Evolutionary conservation across 2,797 vertebrate genomes (phyloP).

Genomic region (Naso thynnoides): DNA sequence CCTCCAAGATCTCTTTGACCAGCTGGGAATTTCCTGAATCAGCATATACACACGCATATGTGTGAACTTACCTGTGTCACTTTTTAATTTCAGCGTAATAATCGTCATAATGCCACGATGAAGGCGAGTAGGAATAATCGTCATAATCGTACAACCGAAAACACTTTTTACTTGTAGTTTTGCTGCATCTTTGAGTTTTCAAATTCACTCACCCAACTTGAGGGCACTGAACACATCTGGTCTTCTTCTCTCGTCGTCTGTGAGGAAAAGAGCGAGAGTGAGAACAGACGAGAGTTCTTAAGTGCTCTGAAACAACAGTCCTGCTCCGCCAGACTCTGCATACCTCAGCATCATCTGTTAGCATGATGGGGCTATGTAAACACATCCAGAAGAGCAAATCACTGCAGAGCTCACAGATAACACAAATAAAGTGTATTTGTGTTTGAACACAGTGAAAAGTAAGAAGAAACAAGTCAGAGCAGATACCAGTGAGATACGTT

Average conservation of each 20-base stretch:
- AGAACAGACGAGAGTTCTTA: slow-evolving; percentile 25
- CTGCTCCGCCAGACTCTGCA: slow-evolving; percentile 24
- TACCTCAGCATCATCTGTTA: slow-evolving; percentile 27
- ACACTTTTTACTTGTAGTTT: not conserved
- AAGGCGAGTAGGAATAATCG: too few species aligned
- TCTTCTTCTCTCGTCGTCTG: slow-evolving; percentile 90
- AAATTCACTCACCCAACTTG: slow-evolving; percentile 89
- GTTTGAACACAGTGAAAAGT: not conserved
- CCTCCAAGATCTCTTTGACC: slow-evolving; percentile 94
- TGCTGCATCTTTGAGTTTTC: not conserved
- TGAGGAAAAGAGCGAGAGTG: slow-evolving; percentile 40
- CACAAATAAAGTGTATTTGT: not conserved
- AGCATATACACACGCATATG: not conserved
- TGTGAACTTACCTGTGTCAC: not conserved
- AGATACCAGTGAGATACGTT: not conserved
- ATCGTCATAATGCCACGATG: too few species aligned
- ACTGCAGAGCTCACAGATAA: slow-evolving; percentile 9
- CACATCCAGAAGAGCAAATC: slow-evolving; percentile 10
- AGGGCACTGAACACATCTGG: slow-evolving; percentile 96
- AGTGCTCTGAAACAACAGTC: slow-evolving; percentile 16
- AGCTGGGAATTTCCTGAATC: slow-evolving; percentile 91
- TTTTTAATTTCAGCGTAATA: not conserved
- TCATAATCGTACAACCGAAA: not conserved
- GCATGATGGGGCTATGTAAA: slow-evolving; percentile 28
- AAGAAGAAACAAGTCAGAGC: not conserved